A percentile compares a stretch with the other conserved stretches of the same genome.
Evolutionary conservation across 2,888 invertebrate species (phyloP).

Genomic region (Philhelius pedissequus): DNA sequence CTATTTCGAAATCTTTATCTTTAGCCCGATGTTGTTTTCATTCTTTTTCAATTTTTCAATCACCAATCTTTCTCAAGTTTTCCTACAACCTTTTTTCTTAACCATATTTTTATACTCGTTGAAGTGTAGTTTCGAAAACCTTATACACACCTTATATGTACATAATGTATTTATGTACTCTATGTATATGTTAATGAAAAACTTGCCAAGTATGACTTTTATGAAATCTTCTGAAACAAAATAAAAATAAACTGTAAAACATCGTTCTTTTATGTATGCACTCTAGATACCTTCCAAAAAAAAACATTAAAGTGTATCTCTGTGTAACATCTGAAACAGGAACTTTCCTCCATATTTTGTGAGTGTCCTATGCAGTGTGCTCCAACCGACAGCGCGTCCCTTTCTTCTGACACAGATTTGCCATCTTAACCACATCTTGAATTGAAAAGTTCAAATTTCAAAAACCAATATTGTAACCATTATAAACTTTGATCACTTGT

Average conservation of each 20-base stretch:
- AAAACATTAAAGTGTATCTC: background rate
- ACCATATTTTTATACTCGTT: background rate
- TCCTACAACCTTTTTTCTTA: background rate
- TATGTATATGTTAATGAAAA: too few species aligned
- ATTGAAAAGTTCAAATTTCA: conserved; percentile 37
- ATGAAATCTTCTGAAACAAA: background rate
- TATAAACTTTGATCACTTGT: conserved; percentile 51
- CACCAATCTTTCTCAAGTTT: background rate
- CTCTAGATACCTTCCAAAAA: background rate
- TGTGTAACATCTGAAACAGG: background rate
- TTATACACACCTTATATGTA: background rate
- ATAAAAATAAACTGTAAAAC: background rate
- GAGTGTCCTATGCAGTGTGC: background rate
- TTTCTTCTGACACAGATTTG: background rate
- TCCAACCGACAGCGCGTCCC: background rate
- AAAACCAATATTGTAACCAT: conserved; percentile 57
- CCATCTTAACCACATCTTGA: background rate
- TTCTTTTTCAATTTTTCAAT: background rate
- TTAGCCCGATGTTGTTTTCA: background rate
- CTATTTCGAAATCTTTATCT: background rate
- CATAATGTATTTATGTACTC: too few species aligned
- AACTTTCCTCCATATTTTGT: background rate
- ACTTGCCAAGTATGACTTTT: background rate
- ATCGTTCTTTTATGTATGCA: too few species aligned
- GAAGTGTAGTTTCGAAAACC: background rate